These are phyloP conservation scores for Calypte anna DNA, from an alignment of 2,113 vertebrate species.

Conservation along the genomic window DNA sequence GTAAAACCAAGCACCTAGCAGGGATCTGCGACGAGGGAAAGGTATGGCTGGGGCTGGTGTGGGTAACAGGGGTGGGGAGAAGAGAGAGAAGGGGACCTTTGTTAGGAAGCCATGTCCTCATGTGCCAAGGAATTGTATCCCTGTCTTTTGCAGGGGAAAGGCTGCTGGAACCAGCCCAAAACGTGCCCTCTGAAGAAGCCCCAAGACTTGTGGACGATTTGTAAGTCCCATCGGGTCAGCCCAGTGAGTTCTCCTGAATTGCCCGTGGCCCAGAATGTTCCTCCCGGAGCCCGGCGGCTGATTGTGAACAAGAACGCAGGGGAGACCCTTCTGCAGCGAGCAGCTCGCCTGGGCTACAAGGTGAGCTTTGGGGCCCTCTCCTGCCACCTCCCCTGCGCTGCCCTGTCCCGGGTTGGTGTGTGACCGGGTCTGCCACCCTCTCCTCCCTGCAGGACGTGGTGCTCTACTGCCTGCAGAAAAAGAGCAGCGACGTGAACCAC, in stretches of 20 bases:
- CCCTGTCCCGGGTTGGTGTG: rapidly evolving
- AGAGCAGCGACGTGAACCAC: constrained; percentile 93
- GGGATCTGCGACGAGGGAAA: constrained; percentile 85
- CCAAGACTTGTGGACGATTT: constrained; percentile 67
- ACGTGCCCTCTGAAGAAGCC: constrained; percentile 72
- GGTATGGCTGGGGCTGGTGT: constrained; percentile 78
- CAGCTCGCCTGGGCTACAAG: constrained; percentile 95
- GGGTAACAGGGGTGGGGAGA: background rate
- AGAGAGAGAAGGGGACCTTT: background rate
- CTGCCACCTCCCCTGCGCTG: rapidly evolving
- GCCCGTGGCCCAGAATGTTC: constrained; percentile 78
- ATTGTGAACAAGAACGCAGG: constrained; percentile 98
- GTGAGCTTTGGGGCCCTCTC: constrained; percentile 56
- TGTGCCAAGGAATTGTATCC: background rate
- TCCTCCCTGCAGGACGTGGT: constrained; percentile 87
- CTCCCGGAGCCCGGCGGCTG: constrained; percentile 91
- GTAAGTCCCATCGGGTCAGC: constrained; percentile 77
- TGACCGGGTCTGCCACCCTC: background rate
- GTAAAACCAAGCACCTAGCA: constrained; percentile 95
- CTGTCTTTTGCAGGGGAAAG: constrained; percentile 69
- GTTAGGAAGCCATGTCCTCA: background rate
- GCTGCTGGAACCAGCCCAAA: constrained; percentile 75
- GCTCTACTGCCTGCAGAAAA: constrained; percentile 95
- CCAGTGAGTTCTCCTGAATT: constrained; percentile 75
- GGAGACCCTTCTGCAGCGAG: constrained; percentile 94